Evolutionary conservation across 64 coral and sea anemone species (phyloP), one percentile per base, ranked within the genome.

Genomic region (Astreopora myriophthalma): DNA sequence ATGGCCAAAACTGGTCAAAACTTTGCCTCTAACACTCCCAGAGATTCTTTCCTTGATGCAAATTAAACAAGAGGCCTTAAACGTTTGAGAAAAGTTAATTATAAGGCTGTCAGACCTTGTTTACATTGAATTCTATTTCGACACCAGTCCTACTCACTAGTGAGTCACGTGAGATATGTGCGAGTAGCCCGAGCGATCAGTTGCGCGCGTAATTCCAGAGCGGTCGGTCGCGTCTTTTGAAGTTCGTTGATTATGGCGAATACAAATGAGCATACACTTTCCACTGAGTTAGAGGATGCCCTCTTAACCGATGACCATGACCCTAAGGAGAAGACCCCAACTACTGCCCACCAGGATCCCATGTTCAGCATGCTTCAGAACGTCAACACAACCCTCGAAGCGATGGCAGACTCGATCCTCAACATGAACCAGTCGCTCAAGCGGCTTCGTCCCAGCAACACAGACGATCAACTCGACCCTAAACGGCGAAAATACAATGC

Each of bases 371-470:
- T 80, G 1, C 52, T 80, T 24, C 76, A n/a, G 75, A 79, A 79
- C 30, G n/a, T 57, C 11, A 80, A 80, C 46, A 80, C 10, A 31
- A 31, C 76, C 33, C 76, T 80, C 24, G 48, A 25, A 57, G 76
- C n/a, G n/a, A 80, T 83, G 79, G 79, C 55, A 0, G 79, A 35
- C 52, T 83, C 79, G 2, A 83, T 83, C 27, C 49, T 35, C 3
- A 17, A 14, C 13, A 80, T 51, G 80, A 33, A 84, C 32, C 57
- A n/a, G 38, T 65, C 80, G 31, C 57, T 84, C 57, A 84, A 67
- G 80, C 34, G 58, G 38, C 80, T 84, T 84, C 80, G 37, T 38
- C 14, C 80, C 58, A 66, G 32, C 57, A 36, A 29, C 34, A 76
- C 23, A 76, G 17, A 26, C 2, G 19, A n/a, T 48, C 7, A 70